A percentile compares a stretch with the other conserved stretches of the same genome.
phyloP scores from a whole-genome alignment of 2,113 vertebrate species.

The Macaca mulatta region DNA sequence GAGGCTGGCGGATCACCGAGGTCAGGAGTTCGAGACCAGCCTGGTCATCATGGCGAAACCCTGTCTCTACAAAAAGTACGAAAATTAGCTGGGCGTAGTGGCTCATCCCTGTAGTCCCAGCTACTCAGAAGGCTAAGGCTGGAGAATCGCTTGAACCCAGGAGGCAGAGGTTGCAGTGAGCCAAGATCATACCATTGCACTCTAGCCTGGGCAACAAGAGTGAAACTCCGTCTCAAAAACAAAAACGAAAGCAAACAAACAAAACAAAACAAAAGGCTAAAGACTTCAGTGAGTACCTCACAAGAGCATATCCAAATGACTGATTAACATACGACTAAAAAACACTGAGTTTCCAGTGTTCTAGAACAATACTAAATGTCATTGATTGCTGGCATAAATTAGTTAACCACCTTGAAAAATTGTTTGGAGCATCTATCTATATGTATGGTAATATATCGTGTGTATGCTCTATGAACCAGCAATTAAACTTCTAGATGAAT shows the following conservation, averaged over 20 bases:
- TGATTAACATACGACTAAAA: background rate
- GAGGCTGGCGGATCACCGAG: rapidly evolving
- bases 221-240: too few relatives aligned
- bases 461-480: background rate
- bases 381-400: background rate
- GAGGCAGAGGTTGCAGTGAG: too few relatives aligned
- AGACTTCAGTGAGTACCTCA: background rate
- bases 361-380: background rate
- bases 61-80: too few relatives aligned
- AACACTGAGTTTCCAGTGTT: background rate
- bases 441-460: background rate
- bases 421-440: background rate
- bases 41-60: too few relatives aligned
- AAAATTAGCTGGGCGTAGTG: too few relatives aligned
- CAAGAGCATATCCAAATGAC: background rate
- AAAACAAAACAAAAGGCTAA: background rate
- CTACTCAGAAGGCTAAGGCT: too few relatives aligned
- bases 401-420: background rate
- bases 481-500: background rate
- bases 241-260: too few relatives aligned
- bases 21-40: too few relatives aligned
- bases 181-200: too few relatives aligned
- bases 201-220: too few relatives aligned
- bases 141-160: too few relatives aligned
- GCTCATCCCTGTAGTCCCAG: too few relatives aligned